Conservation (phyloP, 2,113 vertebrate genomes). For the Pleuronectes platessa region DNA sequence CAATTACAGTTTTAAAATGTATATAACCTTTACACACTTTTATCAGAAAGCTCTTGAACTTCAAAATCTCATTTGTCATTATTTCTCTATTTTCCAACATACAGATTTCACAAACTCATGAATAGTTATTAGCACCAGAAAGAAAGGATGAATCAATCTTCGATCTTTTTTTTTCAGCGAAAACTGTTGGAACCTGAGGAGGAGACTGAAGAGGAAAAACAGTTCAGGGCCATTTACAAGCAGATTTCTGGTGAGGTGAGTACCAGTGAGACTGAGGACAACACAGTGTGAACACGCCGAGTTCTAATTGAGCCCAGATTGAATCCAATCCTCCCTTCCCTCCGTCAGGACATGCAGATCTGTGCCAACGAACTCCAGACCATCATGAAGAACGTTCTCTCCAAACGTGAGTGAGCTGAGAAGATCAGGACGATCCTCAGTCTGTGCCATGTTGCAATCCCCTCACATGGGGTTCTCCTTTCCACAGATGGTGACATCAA, state of each 20-base stretch:
- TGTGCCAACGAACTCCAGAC: slow-evolving; percentile 93
- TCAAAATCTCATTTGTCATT: no score
- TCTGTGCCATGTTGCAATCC: no score
- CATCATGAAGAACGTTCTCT: slow-evolving; percentile 89
- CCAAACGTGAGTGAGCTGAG: slow-evolving; percentile 86
- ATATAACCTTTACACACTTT: no score
- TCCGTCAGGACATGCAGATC: slow-evolving; percentile 94
- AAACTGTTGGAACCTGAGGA: slow-evolving; percentile 69
- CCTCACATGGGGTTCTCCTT: not conserved
- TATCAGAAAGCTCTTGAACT: no score
- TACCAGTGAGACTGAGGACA: slow-evolving; percentile 6
- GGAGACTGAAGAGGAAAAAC: slow-evolving; percentile 88
- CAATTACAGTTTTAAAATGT: no score
- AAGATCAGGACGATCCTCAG: not conserved
- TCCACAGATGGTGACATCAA: slow-evolving; percentile 88
- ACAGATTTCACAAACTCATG: no score
- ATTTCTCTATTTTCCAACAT: no score
- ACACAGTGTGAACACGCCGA: not conserved
- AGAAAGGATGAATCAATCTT: not conserved
- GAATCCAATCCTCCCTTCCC: not conserved
- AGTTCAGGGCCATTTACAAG: slow-evolving; percentile 90
- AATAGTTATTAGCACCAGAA: no score
- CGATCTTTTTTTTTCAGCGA: slow-evolving; percentile 22
- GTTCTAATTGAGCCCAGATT: not conserved
- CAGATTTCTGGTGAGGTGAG: slow-evolving; percentile 95